phyloP scores from a whole-genome alignment of 2,113 vertebrate species.

The Otolemur garnettii region DNA sequence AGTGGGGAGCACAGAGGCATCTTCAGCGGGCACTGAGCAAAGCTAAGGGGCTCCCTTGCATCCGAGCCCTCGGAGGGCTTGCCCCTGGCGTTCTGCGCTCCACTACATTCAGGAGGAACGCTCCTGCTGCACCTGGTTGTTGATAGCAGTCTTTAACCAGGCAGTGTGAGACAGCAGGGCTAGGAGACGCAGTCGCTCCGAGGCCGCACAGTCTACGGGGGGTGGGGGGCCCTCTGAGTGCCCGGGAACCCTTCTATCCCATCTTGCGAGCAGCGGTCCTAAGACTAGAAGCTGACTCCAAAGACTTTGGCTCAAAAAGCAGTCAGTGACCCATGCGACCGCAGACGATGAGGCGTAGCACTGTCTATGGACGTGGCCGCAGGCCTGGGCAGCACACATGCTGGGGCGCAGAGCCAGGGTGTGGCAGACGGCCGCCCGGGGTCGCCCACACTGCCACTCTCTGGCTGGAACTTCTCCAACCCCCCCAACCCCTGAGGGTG shows the following conservation, averaged over 20 bases:
- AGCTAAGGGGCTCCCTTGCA: constrained; percentile 97
- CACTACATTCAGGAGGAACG: constrained; percentile 96
- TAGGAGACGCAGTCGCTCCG: constrained; percentile 96
- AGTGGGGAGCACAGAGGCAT: constrained; percentile 90
- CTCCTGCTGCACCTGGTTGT: constrained; percentile 99
- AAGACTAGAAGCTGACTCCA: constrained; percentile 97
- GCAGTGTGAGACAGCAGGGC: constrained; percentile 98
- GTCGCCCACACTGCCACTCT: constrained; percentile 96
- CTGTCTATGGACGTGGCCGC: constrained; percentile 93
- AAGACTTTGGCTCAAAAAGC: constrained; percentile 94
- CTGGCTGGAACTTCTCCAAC: constrained; percentile 97
- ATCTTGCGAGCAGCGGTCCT: constrained; percentile 97
- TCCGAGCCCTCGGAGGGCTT: constrained; percentile 94
- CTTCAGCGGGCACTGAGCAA: constrained; percentile 95
- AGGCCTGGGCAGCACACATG: no score
- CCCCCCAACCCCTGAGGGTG: constrained; percentile 86
- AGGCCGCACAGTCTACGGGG: constrained; percentile 89
- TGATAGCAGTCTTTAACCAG: constrained; percentile 98
- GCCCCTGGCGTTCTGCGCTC: constrained; percentile 93
- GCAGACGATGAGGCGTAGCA: constrained; percentile 90
- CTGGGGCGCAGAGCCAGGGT: constrained; percentile 88
- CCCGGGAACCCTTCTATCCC: constrained; percentile 96
- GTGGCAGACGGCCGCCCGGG: constrained; percentile 91
- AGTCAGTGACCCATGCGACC: no score
- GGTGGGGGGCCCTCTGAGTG: constrained; percentile 96